A percentile compares a stretch with the other conserved stretches of the same genome.
Evolutionary conservation across 2,113 vertebrate genomes (phyloP).

Genomic region (Pycnonotus jocosus): DNA sequence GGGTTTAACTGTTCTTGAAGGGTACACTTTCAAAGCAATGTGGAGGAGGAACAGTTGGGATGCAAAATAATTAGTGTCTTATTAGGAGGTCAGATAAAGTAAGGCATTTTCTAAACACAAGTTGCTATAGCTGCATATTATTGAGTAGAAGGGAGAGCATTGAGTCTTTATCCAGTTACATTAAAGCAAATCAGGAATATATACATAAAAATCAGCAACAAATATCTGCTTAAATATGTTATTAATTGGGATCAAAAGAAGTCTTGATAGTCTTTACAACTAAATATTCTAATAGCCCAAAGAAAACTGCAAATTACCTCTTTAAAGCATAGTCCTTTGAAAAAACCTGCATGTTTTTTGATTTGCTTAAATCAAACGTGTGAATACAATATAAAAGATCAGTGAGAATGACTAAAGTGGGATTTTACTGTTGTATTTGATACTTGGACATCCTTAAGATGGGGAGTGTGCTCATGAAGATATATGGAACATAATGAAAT

Average conservation of each 20-base stretch:
- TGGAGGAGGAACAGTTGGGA: background rate
- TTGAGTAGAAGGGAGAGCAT: background rate
- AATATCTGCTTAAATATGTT: background rate
- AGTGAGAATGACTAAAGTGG: background rate
- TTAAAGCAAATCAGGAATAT: background rate
- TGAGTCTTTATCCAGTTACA: background rate
- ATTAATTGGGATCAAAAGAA: background rate
- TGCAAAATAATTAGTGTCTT: slow-evolving; percentile 12
- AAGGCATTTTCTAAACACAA: background rate
- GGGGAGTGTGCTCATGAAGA: background rate
- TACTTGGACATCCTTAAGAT: background rate
- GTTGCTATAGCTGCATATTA: background rate
- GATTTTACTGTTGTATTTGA: background rate
- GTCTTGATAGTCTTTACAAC: background rate
- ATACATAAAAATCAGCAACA: background rate
- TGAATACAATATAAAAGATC: background rate
- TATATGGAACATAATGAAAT: background rate
- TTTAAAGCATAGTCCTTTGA: background rate
- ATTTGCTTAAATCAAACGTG: background rate
- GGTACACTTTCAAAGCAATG: background rate
- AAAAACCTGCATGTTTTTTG: background rate
- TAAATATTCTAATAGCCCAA: background rate
- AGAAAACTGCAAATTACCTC: background rate
- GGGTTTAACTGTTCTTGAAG: background rate
- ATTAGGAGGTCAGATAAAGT: background rate